These are phyloP conservation scores for Fringilla coelebs DNA, from an alignment of 2,797 vertebrate species.

Conservation along the genomic window DNA sequence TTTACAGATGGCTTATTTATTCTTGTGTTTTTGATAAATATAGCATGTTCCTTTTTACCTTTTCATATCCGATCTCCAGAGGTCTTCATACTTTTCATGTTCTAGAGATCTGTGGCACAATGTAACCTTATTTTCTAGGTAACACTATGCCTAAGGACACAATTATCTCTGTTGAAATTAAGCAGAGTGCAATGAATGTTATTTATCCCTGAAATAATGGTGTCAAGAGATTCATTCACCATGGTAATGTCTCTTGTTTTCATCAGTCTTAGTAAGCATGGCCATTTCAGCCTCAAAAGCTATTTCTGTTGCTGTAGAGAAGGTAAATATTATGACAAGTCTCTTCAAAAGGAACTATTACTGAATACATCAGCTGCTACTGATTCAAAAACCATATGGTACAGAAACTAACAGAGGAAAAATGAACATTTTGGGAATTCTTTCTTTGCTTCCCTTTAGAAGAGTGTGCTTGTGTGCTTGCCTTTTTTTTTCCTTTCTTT, in stretches of 20 bases:
- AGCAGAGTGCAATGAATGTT: background rate
- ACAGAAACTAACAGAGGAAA: background rate
- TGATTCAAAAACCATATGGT: slow-evolving; percentile 31
- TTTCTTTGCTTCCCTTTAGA: background rate
- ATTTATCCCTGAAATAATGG: background rate
- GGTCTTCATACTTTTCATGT: background rate
- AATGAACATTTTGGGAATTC: slow-evolving; percentile 1
- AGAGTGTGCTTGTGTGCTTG: background rate
- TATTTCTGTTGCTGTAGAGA: slow-evolving; percentile 39
- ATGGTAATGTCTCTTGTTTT: background rate
- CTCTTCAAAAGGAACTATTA: slow-evolving; percentile 30
- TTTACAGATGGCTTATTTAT: background rate
- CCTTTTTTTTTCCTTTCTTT: background rate
- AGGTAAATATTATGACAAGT: slow-evolving; percentile 51
- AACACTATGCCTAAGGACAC: background rate
- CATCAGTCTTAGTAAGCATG: background rate
- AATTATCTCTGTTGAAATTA: background rate
- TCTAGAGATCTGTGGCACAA: background rate
- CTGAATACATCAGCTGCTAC: slow-evolving; percentile 28
- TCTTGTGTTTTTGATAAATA: background rate
- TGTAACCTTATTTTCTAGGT: background rate
- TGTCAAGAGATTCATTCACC: background rate
- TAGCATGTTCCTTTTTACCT: background rate
- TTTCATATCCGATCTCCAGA: background rate
- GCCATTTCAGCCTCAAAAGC: slow-evolving; percentile 25